Base-by-base conservation (phyloP, 2,113 vertebrate species). In the Megalops atlanticus region DNA sequence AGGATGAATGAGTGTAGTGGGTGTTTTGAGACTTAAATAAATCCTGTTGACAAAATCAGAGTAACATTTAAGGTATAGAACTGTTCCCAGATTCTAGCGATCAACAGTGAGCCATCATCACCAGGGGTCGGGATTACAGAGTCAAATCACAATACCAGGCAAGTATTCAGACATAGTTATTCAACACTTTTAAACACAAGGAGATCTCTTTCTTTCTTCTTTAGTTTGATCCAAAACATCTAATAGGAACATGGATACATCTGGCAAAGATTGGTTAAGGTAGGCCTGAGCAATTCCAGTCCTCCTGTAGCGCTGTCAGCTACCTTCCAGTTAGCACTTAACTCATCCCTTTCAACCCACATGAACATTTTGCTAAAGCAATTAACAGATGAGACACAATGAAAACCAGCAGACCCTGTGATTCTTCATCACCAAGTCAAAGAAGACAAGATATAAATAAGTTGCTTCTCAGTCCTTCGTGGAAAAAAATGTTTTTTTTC, bases 171-270 rank as follows among this genome's bases (percentile, higher is more conserved):
- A 21, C 18, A 24, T 14, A 45, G 43, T 45, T 45, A 45, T 45
- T 45, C 43, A 45, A 64, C 58, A n/a, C n/a, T 31, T 64, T 64
- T 24, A 24, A 64, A 64, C 58, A 31, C 52, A 64, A 64, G 24
- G 18, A 64, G 58, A 64, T 64, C 58, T 64, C 18, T 64, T 64
- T 24, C 11, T 64, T n/a, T 64, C 18, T 64, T 64, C 24, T 31
- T 64, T 64, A 27, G 49, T 31, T n/a, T 64, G 58, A 64, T 31
- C 58, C 58, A 31, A 64, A 64, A n/a, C 58, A 64, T 64, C 58
- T 27, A 64, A 64, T 2, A 8, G 31, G 6, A 24, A 31, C 58
- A 27, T 31, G 52, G 52, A n/a, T 58, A 6, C 24, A 24, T n/a
- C n/a, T 1, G 10, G 58, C 2, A 24, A 4, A 2, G n/a, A 64